These are phyloP conservation scores for Limosa lapponica DNA, from an alignment of 2,797 vertebrate genomes.

Conservation along the genomic window DNA sequence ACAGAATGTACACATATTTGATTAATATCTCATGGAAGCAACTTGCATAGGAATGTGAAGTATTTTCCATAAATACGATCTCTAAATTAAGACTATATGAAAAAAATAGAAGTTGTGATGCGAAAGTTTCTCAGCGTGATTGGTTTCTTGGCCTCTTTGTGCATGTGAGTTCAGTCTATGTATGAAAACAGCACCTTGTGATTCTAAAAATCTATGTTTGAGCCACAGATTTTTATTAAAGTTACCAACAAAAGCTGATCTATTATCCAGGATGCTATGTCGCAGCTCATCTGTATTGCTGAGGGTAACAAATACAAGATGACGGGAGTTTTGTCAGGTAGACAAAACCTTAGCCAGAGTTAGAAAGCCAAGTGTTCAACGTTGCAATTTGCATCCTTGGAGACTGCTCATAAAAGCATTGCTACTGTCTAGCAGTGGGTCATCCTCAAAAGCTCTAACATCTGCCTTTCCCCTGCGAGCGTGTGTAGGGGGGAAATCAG, in stretches of 20 bases:
- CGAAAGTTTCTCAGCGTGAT: background rate
- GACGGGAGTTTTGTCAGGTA: background rate
- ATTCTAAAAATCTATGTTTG: background rate
- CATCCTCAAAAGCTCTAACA: background rate
- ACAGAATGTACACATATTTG: background rate
- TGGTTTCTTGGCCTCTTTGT: background rate
- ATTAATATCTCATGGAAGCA: background rate
- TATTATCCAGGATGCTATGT: background rate
- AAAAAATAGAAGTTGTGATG: background rate
- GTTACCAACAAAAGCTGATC: background rate
- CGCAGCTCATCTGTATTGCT: background rate
- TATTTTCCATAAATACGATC: background rate
- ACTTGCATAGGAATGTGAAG: background rate
- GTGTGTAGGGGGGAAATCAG: background rate
- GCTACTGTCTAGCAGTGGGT: background rate
- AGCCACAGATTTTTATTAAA: background rate
- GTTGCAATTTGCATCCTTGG: background rate
- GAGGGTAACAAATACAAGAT: background rate
- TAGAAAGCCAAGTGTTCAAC: conserved; percentile 4
- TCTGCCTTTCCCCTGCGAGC: background rate
- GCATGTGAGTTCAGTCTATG: background rate
- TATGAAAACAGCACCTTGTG: background rate
- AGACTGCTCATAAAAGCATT: background rate
- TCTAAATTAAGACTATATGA: background rate
- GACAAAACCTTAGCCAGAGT: background rate